Conservation (phyloP, 1,140 invertebrate species). For the Probaryconus sp. region DNA sequence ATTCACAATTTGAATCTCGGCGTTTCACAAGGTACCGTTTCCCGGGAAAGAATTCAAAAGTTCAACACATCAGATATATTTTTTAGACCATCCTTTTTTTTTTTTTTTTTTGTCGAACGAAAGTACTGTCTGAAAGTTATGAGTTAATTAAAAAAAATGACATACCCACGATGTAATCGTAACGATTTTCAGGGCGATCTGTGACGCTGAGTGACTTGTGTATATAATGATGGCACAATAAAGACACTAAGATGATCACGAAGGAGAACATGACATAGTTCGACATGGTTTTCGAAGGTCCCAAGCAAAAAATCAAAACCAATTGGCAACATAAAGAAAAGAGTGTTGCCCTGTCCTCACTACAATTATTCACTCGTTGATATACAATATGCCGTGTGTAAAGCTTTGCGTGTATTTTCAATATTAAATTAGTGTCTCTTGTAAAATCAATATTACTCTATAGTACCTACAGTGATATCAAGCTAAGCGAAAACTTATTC, state of each 20-base stretch:
- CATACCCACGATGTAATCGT: slow-evolving; percentile 75
- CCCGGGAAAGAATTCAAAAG: too few species aligned
- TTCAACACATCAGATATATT: too few species aligned
- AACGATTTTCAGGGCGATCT: slow-evolving; percentile 64
- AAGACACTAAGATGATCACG: slow-evolving; percentile 63
- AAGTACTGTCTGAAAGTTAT: too few species aligned
- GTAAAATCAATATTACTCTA: slow-evolving; percentile 60
- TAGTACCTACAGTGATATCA: slow-evolving; percentile 29
- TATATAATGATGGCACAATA: slow-evolving; percentile 69
- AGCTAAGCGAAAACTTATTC: too few species aligned
- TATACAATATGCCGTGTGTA: slow-evolving; percentile 21
- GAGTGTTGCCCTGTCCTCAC: slow-evolving; percentile 17
- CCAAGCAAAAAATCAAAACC: slow-evolving; percentile 9
- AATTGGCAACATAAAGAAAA: slow-evolving; percentile 19
- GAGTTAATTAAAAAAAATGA: background rate
- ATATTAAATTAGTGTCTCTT: slow-evolving; percentile 75
- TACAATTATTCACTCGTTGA: slow-evolving; percentile 34
- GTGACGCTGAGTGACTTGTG: slow-evolving; percentile 67
- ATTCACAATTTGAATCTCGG: too few species aligned
- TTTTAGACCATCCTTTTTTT: too few species aligned
- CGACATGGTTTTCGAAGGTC: slow-evolving; percentile 64
- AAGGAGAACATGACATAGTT: slow-evolving; percentile 68
- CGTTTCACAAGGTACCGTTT: too few species aligned
- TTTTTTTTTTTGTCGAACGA: too few species aligned
- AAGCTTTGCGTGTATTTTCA: slow-evolving; percentile 62